Evolutionary conservation across 2,888 invertebrate genomes (phyloP), one percentile per base, ranked within the genome.

Genomic region (Leistus spinibarbis): DNA sequence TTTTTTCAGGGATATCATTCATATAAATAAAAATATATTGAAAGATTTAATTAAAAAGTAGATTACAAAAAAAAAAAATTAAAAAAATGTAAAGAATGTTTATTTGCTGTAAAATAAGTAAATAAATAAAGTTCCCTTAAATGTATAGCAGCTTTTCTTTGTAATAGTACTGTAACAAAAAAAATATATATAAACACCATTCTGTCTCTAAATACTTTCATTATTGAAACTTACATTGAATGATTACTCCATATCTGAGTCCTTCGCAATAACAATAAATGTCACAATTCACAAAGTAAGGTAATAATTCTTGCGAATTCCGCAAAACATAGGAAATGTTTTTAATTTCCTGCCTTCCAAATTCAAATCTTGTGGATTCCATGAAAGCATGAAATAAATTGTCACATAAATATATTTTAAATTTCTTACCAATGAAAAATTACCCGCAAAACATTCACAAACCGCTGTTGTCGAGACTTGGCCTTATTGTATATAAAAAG

Each of bases 41-140:
- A 67, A 70, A 62, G 10, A 63, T 13, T 71, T 56, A 53, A 62
- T 74, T 22, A 74, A 74, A 67, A 54, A 65, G 27, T 27, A 40
- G 40, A 40, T 40, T 40, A 40, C 40, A 40, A 40, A 40, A 64
- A 53, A 74, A 54, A 23, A 69, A 69, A 64, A 53, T 67, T 24
- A 23, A 69, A 69, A 74, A 68, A 75, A 75, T 75, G 68, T 69
- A 75, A 75, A 75, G 23, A 69, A 69, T 64, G 69, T 69, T 75
- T 69, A 75, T 69, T 69, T 69, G 64, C 68, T 75, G 75, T 75
- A 75, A 60, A 64, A 64, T 69, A 75, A 75, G 40, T 40, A 73
- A 74, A 74, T 60, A 74, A 75, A 75, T 75, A 75, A 75, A 75
- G 75, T 54, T 75, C 69, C 75, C 75, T 69, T 75, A 69, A 54